A percentile compares a stretch with the other conserved stretches of the same genome.
phyloP scores from a whole-genome alignment of 2,888 invertebrate genomes.

The Aethes cnicana region DNA sequence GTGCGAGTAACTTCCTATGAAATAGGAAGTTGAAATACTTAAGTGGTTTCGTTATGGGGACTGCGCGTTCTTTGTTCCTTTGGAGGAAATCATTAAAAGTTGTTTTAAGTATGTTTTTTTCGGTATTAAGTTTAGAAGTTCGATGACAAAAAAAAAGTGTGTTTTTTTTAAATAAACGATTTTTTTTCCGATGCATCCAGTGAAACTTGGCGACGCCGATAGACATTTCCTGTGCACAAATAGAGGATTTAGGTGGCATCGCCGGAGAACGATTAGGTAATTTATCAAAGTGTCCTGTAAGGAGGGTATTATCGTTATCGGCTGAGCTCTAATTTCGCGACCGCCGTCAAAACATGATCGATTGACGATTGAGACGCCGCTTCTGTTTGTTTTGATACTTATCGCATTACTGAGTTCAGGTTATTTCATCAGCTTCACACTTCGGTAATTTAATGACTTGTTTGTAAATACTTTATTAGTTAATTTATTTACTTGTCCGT shows the following conservation, averaged over 20 bases:
- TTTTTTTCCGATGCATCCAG: too few relatives aligned
- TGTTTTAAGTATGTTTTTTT: neutral
- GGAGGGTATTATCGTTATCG: conserved; percentile 36
- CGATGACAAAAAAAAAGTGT: too few relatives aligned
- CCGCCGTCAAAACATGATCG: conserved; percentile 35
- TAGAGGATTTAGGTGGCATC: neutral
- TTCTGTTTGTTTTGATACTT: conserved; percentile 5
- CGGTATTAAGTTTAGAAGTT: too few relatives aligned
- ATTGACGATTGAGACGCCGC: conserved; percentile 32
- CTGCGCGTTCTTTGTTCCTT: conserved; percentile 14
- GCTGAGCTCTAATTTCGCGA: conserved; percentile 27
- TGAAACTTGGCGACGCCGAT: neutral
- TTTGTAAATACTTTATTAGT: too few relatives aligned
- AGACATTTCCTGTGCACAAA: neutral
- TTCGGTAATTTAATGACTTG: too few relatives aligned
- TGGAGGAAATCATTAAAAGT: conserved; percentile 19
- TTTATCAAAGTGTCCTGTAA: conserved; percentile 38
- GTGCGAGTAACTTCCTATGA: conserved; percentile 3
- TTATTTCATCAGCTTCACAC: too few relatives aligned
- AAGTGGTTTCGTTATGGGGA: conserved; percentile 19
- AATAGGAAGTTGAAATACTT: conserved; percentile 18
- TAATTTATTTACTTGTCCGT: too few relatives aligned
- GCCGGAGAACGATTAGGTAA: conserved; percentile 31
- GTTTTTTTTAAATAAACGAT: too few relatives aligned
- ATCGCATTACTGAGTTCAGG: too few relatives aligned